Conservation (phyloP, 2,797 vertebrate genomes). For the Mus caroli region DNA sequence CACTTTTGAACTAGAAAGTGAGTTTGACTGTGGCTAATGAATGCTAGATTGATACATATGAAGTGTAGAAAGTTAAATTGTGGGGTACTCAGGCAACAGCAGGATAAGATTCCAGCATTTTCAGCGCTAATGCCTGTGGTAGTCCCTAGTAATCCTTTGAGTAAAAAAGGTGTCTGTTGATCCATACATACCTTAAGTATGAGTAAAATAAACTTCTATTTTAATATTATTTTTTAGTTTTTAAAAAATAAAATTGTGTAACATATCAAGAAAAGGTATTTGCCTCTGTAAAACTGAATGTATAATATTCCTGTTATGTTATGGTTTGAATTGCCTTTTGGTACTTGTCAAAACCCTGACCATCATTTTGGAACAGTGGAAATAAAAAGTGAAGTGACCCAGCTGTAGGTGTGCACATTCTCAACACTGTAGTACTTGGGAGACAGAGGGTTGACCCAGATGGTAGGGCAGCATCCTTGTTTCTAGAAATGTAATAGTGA, state of each 20-base stretch:
- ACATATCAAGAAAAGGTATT: constrained; percentile 7
- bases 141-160: not conserved
- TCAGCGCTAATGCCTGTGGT: not conserved
- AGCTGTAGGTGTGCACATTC: not conserved
- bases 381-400: not conserved
- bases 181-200: constrained; percentile 3
- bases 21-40: not conserved
- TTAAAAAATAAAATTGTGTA: constrained; percentile 54
- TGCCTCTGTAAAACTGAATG: constrained; percentile 40
- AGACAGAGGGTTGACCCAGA: not conserved
- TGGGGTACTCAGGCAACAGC: not conserved
- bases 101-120: not conserved
- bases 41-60: constrained; percentile 41
- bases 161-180: constrained; percentile 5
- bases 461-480: too few relatives aligned
- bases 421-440: not conserved
- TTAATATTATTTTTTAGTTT: constrained; percentile 67
- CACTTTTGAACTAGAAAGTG: constrained; percentile 32
- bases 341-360: not conserved
- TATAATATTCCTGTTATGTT: constrained; percentile 42
- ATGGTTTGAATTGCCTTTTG: constrained; percentile 62
- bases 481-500: not conserved
- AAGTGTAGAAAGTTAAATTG: constrained; percentile 36
- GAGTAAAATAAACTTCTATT: constrained; percentile 58
- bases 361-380: constrained; percentile 30